Evolutionary conservation across 2,888 invertebrate genomes (phyloP).

Genomic region (Ypsolopha sequella): DNA sequence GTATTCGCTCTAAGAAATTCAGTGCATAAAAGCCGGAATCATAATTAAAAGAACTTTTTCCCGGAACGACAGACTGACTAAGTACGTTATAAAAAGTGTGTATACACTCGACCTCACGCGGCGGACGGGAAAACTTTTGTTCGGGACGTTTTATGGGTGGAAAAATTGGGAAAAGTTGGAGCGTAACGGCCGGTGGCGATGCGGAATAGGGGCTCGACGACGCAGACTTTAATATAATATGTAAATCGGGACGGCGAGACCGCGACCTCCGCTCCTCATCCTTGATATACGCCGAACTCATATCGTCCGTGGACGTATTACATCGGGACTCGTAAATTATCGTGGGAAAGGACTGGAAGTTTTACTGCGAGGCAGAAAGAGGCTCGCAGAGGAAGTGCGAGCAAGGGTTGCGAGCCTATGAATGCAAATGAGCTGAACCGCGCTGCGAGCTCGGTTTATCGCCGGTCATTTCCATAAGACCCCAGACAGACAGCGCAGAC

Average conservation of each 20-base stretch:
- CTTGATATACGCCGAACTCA: constrained; percentile 40
- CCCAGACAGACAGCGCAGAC: constrained; percentile 36
- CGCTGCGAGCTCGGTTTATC: constrained; percentile 57
- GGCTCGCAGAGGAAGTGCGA: constrained; percentile 42
- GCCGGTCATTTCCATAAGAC: constrained; percentile 62
- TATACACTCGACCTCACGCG: constrained; percentile 66
- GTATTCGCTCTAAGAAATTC: neutral
- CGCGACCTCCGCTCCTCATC: constrained; percentile 49
- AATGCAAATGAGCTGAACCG: constrained; percentile 65
- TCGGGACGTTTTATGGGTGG: constrained; percentile 65
- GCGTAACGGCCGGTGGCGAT: constrained; percentile 65
- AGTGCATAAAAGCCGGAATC: constrained; percentile 17
- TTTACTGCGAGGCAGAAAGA: constrained; percentile 39
- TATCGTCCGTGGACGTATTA: constrained; percentile 61
- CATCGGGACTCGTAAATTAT: constrained; percentile 65
- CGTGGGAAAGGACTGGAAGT: constrained; percentile 46
- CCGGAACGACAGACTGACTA: constrained; percentile 52
- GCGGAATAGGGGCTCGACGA: constrained; percentile 40
- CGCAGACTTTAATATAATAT: constrained; percentile 68
- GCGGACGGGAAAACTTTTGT: constrained; percentile 58
- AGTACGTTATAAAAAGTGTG: constrained; percentile 66
- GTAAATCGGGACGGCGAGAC: constrained; percentile 61
- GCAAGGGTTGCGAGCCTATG: constrained; percentile 69
- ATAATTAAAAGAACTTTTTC: constrained; percentile 50
- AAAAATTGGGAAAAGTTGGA: constrained; percentile 70